phyloP scores from a whole-genome alignment of 2,888 invertebrate genomes.

The Chymomyza fuscimana region DNA sequence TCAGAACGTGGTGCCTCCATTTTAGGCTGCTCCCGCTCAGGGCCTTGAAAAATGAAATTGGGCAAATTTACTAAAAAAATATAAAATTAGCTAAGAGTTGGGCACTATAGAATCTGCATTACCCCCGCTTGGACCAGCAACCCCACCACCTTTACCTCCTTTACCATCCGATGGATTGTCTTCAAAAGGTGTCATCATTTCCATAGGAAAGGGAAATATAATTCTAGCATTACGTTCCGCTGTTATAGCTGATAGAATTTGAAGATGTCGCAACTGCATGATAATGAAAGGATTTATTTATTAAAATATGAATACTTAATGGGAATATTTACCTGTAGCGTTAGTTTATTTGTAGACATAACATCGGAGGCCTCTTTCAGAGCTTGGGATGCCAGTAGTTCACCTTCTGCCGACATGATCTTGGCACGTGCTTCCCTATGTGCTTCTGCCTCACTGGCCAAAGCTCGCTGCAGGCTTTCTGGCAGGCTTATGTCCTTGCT shows the following conservation, averaged over 20 bases:
- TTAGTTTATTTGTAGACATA: conserved; percentile 64
- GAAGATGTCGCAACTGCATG: conserved; percentile 65
- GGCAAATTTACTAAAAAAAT: too few species aligned
- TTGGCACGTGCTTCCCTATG: conserved; percentile 71
- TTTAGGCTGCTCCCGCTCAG: too few species aligned
- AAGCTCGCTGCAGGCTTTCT: conserved; percentile 56
- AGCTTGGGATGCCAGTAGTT: conserved; percentile 59
- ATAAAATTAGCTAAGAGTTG: too few species aligned
- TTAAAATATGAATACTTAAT: too few species aligned
- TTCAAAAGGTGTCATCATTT: conserved; percentile 49
- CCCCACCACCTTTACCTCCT: too few species aligned
- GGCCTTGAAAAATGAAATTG: too few species aligned
- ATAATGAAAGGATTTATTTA: too few species aligned
- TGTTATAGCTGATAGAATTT: conserved; percentile 63
- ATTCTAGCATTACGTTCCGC: conserved; percentile 58
- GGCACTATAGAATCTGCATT: not conserved
- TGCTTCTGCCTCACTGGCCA: conserved; percentile 75
- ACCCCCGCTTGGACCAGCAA: too few species aligned
- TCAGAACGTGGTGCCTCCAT: too few species aligned
- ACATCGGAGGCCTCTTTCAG: conserved; percentile 73
- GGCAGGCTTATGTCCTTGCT: conserved; percentile 72
- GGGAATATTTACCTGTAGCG: conserved; percentile 58
- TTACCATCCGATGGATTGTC: not conserved
- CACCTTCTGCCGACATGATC: conserved; percentile 73
- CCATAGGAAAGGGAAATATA: conserved; percentile 68